Evolutionary conservation across 64 coral and sea anemone genomes (phyloP).

Genomic region (Astreopora myriophthalma): DNA sequence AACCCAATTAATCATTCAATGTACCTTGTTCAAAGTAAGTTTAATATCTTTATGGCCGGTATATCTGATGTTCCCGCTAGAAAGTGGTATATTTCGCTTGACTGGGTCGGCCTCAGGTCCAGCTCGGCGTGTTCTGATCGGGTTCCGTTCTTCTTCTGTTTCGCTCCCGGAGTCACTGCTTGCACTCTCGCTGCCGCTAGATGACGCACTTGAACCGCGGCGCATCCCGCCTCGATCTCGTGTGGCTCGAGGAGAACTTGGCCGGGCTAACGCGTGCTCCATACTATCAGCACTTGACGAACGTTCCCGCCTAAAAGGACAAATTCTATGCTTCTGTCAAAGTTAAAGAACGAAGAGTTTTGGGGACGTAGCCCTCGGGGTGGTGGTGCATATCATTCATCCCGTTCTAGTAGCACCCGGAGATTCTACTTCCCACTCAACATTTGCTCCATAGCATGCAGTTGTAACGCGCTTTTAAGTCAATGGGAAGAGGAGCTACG

Average conservation of each 20-base stretch:
- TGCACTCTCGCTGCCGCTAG: conserved; percentile 60
- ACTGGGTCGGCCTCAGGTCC: conserved; percentile 21
- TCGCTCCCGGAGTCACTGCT: conserved; percentile 38
- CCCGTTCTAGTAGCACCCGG: too few species aligned
- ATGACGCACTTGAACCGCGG: conserved; percentile 64
- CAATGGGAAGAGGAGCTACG: too few species aligned
- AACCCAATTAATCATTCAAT: too few species aligned
- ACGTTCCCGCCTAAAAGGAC: conserved; percentile 55
- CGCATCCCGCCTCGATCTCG: conserved; percentile 69
- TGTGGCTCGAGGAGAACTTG: conserved; percentile 72
- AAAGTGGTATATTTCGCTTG: conserved; percentile 59
- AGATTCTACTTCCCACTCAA: too few species aligned
- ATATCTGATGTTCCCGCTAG: conserved; percentile 81
- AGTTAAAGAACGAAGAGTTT: too few species aligned
- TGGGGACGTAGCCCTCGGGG: too few species aligned
- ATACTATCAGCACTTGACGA: conserved; percentile 85
- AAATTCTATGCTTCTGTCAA: too few species aligned
- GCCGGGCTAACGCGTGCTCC: conserved; percentile 82
- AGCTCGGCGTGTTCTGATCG: conserved; percentile 31
- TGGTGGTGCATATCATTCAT: too few species aligned
- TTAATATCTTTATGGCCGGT: conserved; percentile 96
- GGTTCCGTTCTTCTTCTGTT: conserved; percentile 32
- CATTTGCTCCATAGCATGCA: too few species aligned
- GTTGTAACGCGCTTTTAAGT: too few species aligned
- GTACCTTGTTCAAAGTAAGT: conserved; percentile 92